These are phyloP conservation scores for Holothuria scabra DNA, from an alignment of 53 echinoderm and acorn worm species.

Conservation along the genomic window DNA sequence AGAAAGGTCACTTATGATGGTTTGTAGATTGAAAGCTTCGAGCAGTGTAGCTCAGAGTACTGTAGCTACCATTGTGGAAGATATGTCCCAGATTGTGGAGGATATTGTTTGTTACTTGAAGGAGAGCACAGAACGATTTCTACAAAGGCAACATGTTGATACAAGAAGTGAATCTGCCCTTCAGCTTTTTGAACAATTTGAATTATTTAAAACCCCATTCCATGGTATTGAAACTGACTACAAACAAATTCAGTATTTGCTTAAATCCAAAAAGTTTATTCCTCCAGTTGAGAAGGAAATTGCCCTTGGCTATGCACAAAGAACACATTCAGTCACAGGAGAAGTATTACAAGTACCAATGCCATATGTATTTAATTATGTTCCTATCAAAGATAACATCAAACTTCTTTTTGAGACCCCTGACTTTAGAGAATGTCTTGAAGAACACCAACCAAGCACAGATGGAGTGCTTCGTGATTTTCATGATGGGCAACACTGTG, in stretches of 20 bases:
- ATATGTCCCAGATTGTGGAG: not conserved
- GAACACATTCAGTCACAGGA: not conserved
- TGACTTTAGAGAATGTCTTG: not conserved
- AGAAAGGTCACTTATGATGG: no score
- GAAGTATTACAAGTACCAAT: not conserved
- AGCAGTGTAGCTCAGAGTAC: conserved; percentile 6
- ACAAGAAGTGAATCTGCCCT: not conserved
- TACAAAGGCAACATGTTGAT: not conserved
- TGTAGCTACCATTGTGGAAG: not conserved
- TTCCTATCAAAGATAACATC: not conserved
- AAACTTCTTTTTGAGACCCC: not conserved
- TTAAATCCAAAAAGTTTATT: not conserved
- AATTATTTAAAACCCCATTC: not conserved
- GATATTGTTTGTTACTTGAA: not conserved
- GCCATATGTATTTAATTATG: not conserved
- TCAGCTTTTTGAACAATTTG: not conserved
- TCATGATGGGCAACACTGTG: not conserved
- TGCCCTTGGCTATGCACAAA: not conserved
- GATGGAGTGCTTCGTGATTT: not conserved
- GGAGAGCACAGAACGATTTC: not conserved
- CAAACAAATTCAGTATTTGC: not conserved
- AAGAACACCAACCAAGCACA: not conserved
- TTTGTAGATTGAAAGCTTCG: no score
- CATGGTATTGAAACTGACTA: not conserved
- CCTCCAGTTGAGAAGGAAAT: not conserved